Percentiles rank a stretch among this genome's conserved stretches.
phyloP scores from a whole-genome alignment of 2,113 vertebrate species.

The Hydrochoerus hydrochaeris region DNA sequence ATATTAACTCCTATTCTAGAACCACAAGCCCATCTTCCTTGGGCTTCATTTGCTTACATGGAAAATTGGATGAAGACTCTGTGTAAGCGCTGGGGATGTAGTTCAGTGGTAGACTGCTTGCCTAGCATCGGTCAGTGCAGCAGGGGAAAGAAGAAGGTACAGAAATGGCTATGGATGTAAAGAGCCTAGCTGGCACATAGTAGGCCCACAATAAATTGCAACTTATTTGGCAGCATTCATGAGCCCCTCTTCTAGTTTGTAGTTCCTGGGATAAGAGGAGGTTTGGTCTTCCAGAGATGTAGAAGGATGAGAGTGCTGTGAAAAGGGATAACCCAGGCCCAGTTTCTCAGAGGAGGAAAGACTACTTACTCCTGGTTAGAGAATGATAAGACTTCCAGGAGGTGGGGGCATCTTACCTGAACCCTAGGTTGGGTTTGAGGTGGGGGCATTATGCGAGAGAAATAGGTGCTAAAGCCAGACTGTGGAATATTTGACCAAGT shows the following conservation, averaged over 20 bases:
- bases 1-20: background rate
- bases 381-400: background rate
- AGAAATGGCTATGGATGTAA: background rate
- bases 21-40: background rate
- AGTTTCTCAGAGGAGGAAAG: background rate
- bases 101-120: background rate
- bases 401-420: background rate
- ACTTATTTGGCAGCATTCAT: background rate
- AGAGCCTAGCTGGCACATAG: background rate
- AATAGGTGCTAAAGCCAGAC: background rate
- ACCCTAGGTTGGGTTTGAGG: background rate
- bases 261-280: background rate
- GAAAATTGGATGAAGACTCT: constrained; percentile 14
- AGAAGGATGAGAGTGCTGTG: background rate
- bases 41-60: constrained; percentile 10
- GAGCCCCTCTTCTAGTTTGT: background rate
- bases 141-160: background rate
- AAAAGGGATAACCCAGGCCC: background rate
- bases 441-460: background rate
- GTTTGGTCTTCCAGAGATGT: background rate
- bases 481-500: accelerated
- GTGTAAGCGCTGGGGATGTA: background rate
- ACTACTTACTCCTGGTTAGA: constrained; percentile 3
- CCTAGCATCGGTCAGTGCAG: background rate
- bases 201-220: background rate